These are phyloP conservation scores for Rhyacophila evoluta DNA, from an alignment of 2,888 invertebrate genomes.

Conservation along the genomic window DNA sequence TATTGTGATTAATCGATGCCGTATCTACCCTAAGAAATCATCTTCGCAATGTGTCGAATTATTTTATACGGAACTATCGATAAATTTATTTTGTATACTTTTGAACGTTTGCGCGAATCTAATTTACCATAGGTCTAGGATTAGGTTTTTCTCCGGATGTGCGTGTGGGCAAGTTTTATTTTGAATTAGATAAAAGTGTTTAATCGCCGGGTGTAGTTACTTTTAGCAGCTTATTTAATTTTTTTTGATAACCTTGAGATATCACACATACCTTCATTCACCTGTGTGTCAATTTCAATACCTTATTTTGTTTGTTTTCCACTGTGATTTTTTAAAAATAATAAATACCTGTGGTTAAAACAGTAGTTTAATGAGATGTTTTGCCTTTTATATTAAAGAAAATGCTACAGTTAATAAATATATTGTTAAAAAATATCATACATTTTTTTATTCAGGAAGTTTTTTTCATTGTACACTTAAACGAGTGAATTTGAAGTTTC, in stretches of 20 bases:
- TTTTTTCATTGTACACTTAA: no score
- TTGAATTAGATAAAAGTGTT: neutral
- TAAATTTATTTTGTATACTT: conserved; percentile 15
- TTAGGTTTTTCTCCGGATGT: neutral
- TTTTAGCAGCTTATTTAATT: conserved; percentile 12
- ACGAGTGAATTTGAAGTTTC: no score
- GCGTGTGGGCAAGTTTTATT: neutral
- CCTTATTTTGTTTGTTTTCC: neutral
- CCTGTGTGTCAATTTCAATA: neutral
- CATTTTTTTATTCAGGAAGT: no score
- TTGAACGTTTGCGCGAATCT: neutral
- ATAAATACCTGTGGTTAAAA: neutral
- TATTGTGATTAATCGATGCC: neutral
- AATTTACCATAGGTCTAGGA: neutral
- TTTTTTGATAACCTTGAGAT: neutral
- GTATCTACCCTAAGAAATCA: neutral
- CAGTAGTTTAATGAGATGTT: conserved; percentile 37
- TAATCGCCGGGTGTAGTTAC: neutral
- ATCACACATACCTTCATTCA: neutral
- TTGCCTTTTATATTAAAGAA: conserved; percentile 53
- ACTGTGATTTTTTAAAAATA: neutral
- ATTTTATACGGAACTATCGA: neutral
- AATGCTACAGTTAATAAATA: conserved; percentile 51
- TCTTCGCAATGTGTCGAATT: neutral
- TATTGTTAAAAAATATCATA: conserved; percentile 50